These are phyloP conservation scores for Cossypha polioptera DNA, from an alignment of 2,797 vertebrate genomes.

Conservation along the genomic window DNA sequence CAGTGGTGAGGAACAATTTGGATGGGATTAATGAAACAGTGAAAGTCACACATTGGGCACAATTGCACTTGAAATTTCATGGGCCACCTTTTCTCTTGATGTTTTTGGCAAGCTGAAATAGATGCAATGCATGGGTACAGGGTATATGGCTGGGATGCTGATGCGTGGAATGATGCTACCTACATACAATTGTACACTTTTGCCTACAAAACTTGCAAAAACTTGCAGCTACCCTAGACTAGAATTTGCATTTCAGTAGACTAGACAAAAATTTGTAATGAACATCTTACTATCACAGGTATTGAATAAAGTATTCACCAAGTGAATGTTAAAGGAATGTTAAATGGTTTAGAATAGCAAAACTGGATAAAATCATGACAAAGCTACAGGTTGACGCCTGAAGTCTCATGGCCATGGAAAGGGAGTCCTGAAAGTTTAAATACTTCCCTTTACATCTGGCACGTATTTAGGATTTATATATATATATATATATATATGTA, in stretches of 20 bases:
- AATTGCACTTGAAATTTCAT: background rate
- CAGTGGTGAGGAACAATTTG: background rate
- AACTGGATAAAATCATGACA: background rate
- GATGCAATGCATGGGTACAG: background rate
- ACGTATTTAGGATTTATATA: background rate
- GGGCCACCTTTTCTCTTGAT: background rate
- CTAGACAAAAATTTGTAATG: background rate
- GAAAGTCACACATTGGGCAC: background rate
- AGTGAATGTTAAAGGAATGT: background rate
- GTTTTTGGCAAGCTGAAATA: background rate
- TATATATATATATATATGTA: background rate
- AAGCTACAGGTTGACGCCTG: background rate
- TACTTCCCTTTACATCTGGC: background rate
- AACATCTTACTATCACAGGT: background rate
- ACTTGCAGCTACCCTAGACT: background rate
- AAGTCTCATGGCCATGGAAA: background rate
- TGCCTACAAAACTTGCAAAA: background rate
- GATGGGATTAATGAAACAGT: background rate
- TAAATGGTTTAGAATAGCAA: background rate
- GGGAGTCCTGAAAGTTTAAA: background rate
- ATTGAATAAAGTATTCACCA: background rate
- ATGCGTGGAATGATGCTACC: background rate
- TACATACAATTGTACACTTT: rapidly evolving
- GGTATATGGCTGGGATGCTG: background rate
- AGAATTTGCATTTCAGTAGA: background rate